Evolutionary conservation across 2,888 invertebrate species (phyloP).

Genomic region (Ectobius pallidus): DNA sequence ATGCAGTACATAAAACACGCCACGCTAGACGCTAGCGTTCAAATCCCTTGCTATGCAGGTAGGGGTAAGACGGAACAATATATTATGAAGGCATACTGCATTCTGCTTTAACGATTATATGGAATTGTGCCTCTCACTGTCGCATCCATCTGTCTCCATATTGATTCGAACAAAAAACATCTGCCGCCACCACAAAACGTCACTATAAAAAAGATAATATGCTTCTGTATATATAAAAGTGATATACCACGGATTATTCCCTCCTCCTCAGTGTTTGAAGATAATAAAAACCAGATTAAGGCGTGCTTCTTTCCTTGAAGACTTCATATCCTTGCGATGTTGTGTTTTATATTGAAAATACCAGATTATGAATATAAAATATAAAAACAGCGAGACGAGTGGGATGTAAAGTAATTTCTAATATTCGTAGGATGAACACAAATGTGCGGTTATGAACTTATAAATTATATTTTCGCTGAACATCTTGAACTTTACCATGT

Average conservation of each 20-base stretch:
- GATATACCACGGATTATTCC: neutral
- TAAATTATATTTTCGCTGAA: too few relatives aligned
- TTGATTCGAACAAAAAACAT: neutral
- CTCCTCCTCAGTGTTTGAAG: neutral
- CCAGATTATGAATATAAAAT: too few relatives aligned
- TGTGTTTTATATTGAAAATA: too few relatives aligned
- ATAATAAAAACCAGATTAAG: slow-evolving; percentile 1
- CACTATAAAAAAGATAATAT: neutral
- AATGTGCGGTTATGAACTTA: too few relatives aligned
- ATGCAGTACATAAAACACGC: too few relatives aligned
- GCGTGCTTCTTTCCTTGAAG: too few relatives aligned
- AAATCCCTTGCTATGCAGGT: neutral
- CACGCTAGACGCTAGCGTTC: too few relatives aligned
- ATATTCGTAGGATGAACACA: too few relatives aligned
- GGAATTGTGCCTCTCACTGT: neutral
- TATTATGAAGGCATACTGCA: neutral
- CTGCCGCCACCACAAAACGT: neutral
- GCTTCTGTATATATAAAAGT: neutral
- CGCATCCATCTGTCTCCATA: neutral
- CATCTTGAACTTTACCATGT: too few relatives aligned
- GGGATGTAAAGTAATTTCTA: too few relatives aligned
- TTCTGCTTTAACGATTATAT: slow-evolving; percentile 7
- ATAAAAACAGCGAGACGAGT: too few relatives aligned
- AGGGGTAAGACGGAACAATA: neutral
- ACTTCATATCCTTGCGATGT: too few relatives aligned